Evolutionary conservation across 2,113 vertebrate species (phyloP).

Genomic region (Marcusenius ussheri): DNA sequence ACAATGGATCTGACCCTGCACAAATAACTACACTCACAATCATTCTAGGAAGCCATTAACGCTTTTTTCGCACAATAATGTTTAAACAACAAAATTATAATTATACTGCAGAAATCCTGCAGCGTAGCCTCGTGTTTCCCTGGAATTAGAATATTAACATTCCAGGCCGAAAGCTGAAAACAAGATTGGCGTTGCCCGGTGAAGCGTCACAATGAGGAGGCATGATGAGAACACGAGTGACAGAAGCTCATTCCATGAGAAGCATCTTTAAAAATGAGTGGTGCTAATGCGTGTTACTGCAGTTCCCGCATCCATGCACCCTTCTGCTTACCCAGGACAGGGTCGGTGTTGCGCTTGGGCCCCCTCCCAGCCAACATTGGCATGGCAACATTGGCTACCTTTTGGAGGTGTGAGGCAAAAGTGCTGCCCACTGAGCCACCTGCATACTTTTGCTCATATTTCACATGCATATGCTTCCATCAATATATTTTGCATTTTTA

Average conservation of each 20-base stretch:
- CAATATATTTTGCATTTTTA: background rate
- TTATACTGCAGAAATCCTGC: background rate
- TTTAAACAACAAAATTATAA: slow-evolving; percentile 2
- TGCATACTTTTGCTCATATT: background rate
- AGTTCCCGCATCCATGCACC: background rate
- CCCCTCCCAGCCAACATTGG: background rate
- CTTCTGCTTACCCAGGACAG: background rate
- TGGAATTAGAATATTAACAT: background rate
- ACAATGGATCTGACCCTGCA: background rate
- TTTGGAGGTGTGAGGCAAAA: background rate
- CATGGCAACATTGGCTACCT: background rate
- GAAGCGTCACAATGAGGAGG: too few species aligned
- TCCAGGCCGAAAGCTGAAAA: background rate
- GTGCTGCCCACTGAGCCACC: background rate
- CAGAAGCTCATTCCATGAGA: background rate
- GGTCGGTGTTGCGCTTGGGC: background rate
- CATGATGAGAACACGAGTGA: background rate
- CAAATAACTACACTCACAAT: background rate
- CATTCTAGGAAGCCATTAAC: background rate
- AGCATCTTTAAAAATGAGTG: background rate
- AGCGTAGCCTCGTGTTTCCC: background rate
- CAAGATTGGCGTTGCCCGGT: background rate
- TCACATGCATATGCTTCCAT: background rate
- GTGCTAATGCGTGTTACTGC: background rate
- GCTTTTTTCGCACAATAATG: background rate